These are phyloP conservation scores for Pelobates fuscus DNA, from an alignment of 2,113 vertebrate genomes.

Conservation along the genomic window DNA sequence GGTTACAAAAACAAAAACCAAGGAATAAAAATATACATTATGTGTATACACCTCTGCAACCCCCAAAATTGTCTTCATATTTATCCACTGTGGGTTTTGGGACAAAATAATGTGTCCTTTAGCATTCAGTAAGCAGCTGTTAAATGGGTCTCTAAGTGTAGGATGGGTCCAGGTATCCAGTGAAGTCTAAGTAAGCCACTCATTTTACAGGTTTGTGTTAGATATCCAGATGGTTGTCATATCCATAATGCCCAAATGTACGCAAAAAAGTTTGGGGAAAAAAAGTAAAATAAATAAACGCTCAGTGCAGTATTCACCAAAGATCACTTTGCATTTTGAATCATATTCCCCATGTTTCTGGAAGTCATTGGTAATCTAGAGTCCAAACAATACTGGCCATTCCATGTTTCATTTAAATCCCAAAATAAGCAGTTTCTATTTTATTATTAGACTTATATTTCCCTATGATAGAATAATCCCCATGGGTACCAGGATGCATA, in stretches of 20 bases:
- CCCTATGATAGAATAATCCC: conserved; percentile 71
- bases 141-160: conserved; percentile 62
- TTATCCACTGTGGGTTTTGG: conserved; percentile 50
- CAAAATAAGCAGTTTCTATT: neutral
- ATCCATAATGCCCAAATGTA: conserved; percentile 70
- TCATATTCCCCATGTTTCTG: neutral
- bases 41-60: conserved; percentile 68
- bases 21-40: too few species aligned
- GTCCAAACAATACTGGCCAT: neutral
- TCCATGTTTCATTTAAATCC: neutral
- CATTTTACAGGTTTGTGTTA: conserved; percentile 57
- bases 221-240: conserved; percentile 71
- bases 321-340: neutral
- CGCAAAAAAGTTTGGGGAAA: neutral
- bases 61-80: conserved; percentile 71
- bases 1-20: neutral
- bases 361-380: conserved; percentile 2
- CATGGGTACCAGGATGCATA: conserved; percentile 63
- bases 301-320: neutral
- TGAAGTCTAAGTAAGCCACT: conserved; percentile 51
- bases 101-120: conserved; percentile 51
- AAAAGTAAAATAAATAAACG: too few species aligned
- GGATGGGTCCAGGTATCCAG: conserved; percentile 52
- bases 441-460: neutral
- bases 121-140: conserved; percentile 69